Evolutionary conservation across 2,888 invertebrate genomes (phyloP), one percentile per base, ranked within the genome.

Genomic region (Vesta saturnalis): DNA sequence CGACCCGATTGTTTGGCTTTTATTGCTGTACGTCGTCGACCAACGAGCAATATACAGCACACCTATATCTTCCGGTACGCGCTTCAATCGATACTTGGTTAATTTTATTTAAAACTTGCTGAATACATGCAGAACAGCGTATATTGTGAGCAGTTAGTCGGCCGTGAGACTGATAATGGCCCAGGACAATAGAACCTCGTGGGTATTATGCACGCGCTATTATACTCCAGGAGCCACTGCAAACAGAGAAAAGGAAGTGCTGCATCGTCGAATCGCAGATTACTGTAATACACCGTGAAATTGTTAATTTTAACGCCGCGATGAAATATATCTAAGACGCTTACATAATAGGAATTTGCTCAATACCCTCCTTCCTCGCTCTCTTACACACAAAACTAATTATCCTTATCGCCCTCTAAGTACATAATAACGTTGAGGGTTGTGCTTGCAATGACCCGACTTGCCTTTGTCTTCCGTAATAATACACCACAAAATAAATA

Each of bases 121-220:
- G 72, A 73, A 67, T 75, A 69, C 72, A 74, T 74, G 68, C 70
- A 71, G 67, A 73, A 66, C 72, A 63, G 59, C 60, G 70, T 74
- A 74, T 76, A 78, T 79, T 79, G 77, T 79, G 72, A 77, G 71
- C 73, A 76, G 74, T 73, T 77, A 78, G 74, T 79, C 77, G 77
- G 54, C 78, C 71, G 77, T 79, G 77, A 77, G 77, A 76, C 77
- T 74, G 79, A 79, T 78, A 79, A 79, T 79, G 56, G 72, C 59
- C 57, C 59, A 63, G 70, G 68, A 74, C 72, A 74, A 74, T 72
- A 59, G 73, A 61, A 63, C 70, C 66, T 70, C 63, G 61, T 58
- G 57, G 62, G 69, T 64, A 71, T 71, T 68, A 71, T 71, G 71
- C 68, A 71, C 63, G 71, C 68, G 65, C 71, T 68, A 71, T 71